Base-by-base conservation (phyloP, 2,113 vertebrate species). In the Parus major region DNA sequence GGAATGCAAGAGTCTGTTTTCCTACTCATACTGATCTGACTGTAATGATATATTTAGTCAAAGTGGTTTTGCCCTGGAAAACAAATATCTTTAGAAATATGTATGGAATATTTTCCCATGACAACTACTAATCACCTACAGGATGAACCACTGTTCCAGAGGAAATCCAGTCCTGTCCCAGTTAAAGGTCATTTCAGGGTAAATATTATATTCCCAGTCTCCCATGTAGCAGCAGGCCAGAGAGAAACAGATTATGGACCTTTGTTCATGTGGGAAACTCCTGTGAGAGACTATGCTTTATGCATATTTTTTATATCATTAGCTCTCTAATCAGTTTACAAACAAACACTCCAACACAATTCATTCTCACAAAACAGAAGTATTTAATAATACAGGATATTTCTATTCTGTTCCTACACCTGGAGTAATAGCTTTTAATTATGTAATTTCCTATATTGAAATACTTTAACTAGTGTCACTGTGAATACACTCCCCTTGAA, bases 171-270 rank as follows among this genome's bases (percentile, higher is more conserved):
- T 71, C 57, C 56, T 92, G 8, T 77, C 24, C 29, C 76, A 91
- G 29, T 92, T 82, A 90, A 78, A 92, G 77, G 49, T 75, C 29
- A 89, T 81, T 86, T 89, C 84, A 73, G 12, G 25, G 23, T 89
- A 89, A 95, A 91, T 91, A 24, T 60, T 85, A 82, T 89, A 63
- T 95, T 94, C 47, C 87, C 88, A 88, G 15, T 15, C 20, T 90
- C 95, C 14, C 11, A 60, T 3, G 2, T 15, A 33, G 64, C 17
- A 88, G 39, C 41, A 66, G 66, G 69, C 16, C 55, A 69, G 31
- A 76, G 8, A 44, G 15, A 88, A 92, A 77, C 11, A 70, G 27
- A 81, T 73, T 75, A 73, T 25, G 47, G 59, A 59, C 25, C 11
- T 57, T 42, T 57, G 23, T n/a, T 47, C 1, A 3, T 73, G 33